These are phyloP conservation scores for Rhinella marina DNA, from an alignment of 2,797 vertebrate genomes.

Conservation along the genomic window DNA sequence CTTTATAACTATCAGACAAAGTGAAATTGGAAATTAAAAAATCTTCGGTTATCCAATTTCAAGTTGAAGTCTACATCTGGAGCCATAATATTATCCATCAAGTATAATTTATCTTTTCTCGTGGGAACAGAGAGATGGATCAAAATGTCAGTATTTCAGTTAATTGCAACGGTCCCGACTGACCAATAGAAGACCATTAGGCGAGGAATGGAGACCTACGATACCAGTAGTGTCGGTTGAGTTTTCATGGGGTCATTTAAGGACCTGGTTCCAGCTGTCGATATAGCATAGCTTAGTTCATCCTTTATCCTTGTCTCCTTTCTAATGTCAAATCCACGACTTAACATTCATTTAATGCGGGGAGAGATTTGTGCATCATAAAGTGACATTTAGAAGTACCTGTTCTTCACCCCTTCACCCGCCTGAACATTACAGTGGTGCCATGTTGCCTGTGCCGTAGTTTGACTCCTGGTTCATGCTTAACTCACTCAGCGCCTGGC, in stretches of 20 bases:
- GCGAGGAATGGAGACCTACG: neutral
- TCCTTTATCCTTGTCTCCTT: neutral
- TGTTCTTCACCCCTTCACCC: slow-evolving; percentile 1
- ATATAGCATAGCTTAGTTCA: no score
- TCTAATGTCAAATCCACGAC: slow-evolving; percentile 19
- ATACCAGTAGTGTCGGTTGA: neutral
- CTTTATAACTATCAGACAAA: neutral
- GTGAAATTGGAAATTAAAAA: slow-evolving; percentile 23
- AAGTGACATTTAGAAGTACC: slow-evolving; percentile 32
- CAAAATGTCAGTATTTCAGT: slow-evolving; percentile 22
- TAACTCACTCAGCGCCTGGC: slow-evolving; percentile 44
- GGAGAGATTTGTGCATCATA: slow-evolving; percentile 27
- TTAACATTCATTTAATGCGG: slow-evolving; percentile 23
- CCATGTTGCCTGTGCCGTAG: neutral
- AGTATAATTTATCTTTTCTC: slow-evolving; percentile 30
- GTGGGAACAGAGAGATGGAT: neutral
- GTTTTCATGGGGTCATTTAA: slow-evolving; percentile 19
- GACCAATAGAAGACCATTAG: slow-evolving; percentile 4
- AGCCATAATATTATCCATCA: slow-evolving; percentile 30
- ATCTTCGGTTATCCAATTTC: slow-evolving; percentile 8
- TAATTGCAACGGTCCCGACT: slow-evolving; percentile 1
- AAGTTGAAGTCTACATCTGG: slow-evolving; percentile 33
- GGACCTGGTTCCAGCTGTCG: neutral
- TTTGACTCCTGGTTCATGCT: slow-evolving; percentile 19
- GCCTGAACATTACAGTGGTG: neutral